Conservation (phyloP, 2,113 vertebrate genomes). For the Lepisosteus osseus region DNA sequence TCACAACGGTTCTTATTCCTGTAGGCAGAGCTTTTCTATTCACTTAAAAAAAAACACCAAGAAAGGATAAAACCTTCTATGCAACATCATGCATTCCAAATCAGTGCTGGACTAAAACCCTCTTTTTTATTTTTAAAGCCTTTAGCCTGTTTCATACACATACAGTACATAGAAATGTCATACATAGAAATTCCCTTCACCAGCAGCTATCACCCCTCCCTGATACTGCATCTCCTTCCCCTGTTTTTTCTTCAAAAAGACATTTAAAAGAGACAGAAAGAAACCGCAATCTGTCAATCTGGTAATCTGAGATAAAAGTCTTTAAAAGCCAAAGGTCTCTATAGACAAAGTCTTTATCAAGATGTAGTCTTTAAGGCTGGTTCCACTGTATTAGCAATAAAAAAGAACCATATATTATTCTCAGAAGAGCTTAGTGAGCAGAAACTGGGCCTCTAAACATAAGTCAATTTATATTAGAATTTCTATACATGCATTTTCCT, state of each 20-base stretch:
- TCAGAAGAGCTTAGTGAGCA: conserved; percentile 96
- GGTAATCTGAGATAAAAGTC: conserved; percentile 70
- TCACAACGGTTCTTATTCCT: no score
- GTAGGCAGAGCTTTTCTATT: no score
- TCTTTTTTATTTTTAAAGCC: no score
- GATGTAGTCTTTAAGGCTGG: conserved; percentile 56
- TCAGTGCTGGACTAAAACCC: no score
- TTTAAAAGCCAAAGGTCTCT: conserved; percentile 62
- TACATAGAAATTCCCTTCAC: conserved; percentile 37
- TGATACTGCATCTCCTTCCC: conserved; percentile 36
- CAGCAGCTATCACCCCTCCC: conserved; percentile 52
- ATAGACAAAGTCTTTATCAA: conserved; percentile 36
- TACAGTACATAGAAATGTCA: no score
- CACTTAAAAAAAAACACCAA: no score
- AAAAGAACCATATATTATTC: conserved; percentile 86
- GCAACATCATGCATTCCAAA: no score
- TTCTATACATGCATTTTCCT: conserved; percentile 99
- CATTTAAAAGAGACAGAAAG: conserved; percentile 65
- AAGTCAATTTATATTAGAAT: conserved; percentile 99
- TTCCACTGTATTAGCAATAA: conserved; percentile 85
- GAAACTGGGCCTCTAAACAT: conserved; percentile 83
- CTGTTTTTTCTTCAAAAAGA: conserved; percentile 48
- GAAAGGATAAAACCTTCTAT: no score
- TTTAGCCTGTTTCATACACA: no score
- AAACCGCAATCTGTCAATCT: conserved; percentile 60